These are phyloP conservation scores for Sericinus montela DNA, from an alignment of 2,888 invertebrate species.

Conservation along the genomic window DNA sequence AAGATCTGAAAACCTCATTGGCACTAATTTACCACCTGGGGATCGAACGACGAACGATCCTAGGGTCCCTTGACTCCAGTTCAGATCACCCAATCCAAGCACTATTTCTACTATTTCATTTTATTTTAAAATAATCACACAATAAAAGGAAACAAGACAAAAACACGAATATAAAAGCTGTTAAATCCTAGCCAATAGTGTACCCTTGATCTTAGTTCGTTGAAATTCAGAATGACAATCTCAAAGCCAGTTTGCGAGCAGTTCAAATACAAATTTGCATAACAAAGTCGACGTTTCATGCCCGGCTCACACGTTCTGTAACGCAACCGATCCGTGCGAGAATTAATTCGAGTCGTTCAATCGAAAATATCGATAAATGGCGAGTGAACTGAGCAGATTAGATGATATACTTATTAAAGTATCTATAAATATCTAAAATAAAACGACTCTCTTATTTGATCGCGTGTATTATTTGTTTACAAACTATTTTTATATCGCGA, in stretches of 20 bases:
- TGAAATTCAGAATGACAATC: conserved; percentile 18
- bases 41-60: no score
- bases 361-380: conserved; percentile 11
- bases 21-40: no score
- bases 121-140: no score
- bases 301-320: conserved; percentile 7
- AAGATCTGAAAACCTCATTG: no score
- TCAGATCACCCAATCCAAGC: no score
- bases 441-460: no score
- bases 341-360: conserved; percentile 15
- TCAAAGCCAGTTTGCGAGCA: conserved; percentile 15
- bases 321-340: conserved; percentile 6
- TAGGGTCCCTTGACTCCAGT: no score
- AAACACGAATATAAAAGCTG: conserved; percentile 3
- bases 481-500: no score
- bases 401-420: not conserved
- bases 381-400: not conserved
- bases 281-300: conserved; percentile 16
- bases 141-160: not conserved
- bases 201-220: conserved; percentile 15
- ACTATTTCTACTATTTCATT: no score
- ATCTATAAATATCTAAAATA: no score
- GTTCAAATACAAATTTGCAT: conserved; percentile 19
- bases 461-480: no score
- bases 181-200: conserved; percentile 9